phyloP scores from a whole-genome alignment of 2,797 vertebrate genomes.

The Poeciliopsis gracilis region DNA sequence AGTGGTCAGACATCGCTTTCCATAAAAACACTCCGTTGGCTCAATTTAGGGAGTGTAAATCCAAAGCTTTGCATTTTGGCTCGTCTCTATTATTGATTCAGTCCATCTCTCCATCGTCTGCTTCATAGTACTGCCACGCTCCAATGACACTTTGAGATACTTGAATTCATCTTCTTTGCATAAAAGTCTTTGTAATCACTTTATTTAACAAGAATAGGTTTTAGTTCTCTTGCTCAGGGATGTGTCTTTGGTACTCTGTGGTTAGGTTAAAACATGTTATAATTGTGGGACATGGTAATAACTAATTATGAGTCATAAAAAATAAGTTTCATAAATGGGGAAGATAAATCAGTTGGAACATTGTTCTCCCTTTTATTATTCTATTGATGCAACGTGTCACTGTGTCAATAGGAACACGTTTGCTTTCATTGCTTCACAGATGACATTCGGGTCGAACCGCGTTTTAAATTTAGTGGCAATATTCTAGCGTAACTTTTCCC shows the following conservation, averaged over 20 bases:
- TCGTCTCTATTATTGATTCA: background rate
- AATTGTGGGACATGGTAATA: background rate
- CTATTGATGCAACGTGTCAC: background rate
- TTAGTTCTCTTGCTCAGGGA: background rate
- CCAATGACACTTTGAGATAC: background rate
- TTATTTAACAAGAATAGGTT: background rate
- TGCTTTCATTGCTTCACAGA: background rate
- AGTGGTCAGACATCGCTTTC: background rate
- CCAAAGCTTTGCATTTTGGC: background rate
- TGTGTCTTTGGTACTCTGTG: background rate
- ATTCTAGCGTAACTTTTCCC: background rate
- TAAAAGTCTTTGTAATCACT: background rate
- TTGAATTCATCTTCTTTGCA: background rate
- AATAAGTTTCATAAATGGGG: background rate
- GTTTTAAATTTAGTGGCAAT: background rate
- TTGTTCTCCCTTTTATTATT: background rate
- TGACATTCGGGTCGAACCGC: background rate
- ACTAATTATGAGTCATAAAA: background rate
- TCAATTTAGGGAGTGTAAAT: background rate
- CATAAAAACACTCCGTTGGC: background rate
- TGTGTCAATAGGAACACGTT: background rate
- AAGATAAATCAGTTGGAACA: background rate
- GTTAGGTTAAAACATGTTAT: background rate
- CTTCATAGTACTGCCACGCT: background rate
- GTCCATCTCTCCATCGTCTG: background rate